phyloP scores from a whole-genome alignment of 35 echinoderm and acorn worm species.

The Lytechinus variegatus region DNA sequence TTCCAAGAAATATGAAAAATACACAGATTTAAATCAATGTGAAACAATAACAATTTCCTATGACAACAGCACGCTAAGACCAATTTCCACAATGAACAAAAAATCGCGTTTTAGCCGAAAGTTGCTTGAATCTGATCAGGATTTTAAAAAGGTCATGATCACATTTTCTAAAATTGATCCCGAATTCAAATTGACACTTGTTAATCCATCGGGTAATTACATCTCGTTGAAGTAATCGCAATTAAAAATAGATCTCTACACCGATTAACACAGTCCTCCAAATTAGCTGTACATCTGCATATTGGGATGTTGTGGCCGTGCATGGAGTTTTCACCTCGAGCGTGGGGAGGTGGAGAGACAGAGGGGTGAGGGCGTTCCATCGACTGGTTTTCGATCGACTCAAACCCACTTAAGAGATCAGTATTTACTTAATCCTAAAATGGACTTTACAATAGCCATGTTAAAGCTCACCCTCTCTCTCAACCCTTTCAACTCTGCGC shows the following conservation, averaged over 20 bases:
- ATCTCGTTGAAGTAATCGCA: neutral
- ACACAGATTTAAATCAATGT: neutral
- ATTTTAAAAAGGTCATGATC: neutral
- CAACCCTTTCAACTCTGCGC: neutral
- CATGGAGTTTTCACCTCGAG: neutral
- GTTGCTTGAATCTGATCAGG: too few relatives aligned
- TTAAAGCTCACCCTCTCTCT: neutral
- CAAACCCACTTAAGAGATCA: conserved; percentile 9
- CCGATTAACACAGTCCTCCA: neutral
- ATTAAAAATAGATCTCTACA: neutral
- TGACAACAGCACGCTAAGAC: neutral
- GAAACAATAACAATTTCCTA: neutral
- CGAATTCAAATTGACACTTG: neutral
- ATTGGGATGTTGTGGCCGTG: neutral
- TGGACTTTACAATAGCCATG: conserved; percentile 29
- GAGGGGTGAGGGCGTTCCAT: neutral
- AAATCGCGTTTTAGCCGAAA: neutral
- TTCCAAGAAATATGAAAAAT: neutral
- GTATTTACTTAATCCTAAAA: conserved; percentile 31
- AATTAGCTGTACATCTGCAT: neutral
- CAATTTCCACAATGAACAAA: neutral
- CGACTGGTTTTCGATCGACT: conserved; percentile 7
- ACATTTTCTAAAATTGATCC: neutral
- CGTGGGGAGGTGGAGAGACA: neutral
- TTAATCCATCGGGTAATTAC: neutral